Evolutionary conservation across 1,140 invertebrate genomes (phyloP).

Genomic region (Zaprionus kolodkinae): DNA sequence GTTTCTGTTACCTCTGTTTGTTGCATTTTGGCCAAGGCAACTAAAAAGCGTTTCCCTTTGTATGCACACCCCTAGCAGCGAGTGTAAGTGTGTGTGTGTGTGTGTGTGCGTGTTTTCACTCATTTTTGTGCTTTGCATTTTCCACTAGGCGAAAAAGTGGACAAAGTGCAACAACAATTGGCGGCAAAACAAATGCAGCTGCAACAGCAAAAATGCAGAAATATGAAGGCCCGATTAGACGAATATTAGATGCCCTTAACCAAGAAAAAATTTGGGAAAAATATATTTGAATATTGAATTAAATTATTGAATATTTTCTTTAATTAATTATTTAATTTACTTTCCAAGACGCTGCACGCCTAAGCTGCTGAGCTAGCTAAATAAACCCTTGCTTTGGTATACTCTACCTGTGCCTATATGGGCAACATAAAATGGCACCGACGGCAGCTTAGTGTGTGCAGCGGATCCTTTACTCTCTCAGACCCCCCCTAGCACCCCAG

Average conservation of each 20-base stretch:
- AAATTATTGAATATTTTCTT: not conserved
- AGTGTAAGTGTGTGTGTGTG: constrained; percentile 3
- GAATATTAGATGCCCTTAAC: not conserved
- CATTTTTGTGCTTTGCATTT: constrained; percentile 35
- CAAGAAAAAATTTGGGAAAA: too few relatives aligned
- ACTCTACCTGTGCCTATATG: not conserved
- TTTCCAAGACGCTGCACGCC: not conserved
- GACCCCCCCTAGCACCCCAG: not conserved
- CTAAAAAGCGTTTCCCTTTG: constrained; percentile 22
- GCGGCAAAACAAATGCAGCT: constrained; percentile 24
- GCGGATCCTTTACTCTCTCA: not conserved
- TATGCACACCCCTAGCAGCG: constrained; percentile 15
- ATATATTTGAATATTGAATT: too few relatives aligned
- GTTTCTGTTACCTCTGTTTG: not conserved
- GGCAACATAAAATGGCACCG: constrained; percentile 24
- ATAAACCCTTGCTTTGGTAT: not conserved
- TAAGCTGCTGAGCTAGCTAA: not conserved
- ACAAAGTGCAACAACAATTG: constrained; percentile 35
- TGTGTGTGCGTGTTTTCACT: constrained; percentile 22
- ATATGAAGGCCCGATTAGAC: not conserved
- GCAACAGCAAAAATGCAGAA: constrained; percentile 7
- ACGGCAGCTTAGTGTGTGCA: constrained; percentile 21
- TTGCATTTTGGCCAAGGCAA: constrained; percentile 21
- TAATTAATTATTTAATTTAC: not conserved
- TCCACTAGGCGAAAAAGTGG: constrained; percentile 19